Percentiles rank a stretch among this genome's conserved stretches.
Evolutionary conservation across 2,797 vertebrate genomes (phyloP).

Genomic region (Gambusia yucatana): DNA sequence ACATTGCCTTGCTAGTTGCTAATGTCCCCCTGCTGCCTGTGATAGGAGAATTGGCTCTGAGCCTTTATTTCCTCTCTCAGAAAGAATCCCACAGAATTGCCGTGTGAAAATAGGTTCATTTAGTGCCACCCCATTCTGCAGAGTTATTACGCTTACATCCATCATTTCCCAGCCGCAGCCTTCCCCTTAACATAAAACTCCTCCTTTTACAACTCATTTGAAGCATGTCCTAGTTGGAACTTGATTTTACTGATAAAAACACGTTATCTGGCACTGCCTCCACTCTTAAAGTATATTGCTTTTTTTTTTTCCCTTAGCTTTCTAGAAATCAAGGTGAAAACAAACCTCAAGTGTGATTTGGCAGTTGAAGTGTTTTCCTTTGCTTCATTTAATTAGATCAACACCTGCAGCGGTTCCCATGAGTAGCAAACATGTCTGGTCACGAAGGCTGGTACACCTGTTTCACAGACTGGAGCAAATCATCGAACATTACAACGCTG

Average conservation of each 20-base stretch:
- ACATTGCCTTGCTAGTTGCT: constrained; percentile 26
- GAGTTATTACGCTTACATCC: constrained; percentile 13
- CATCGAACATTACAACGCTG: not conserved
- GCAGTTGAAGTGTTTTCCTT: constrained; percentile 19
- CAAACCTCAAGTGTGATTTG: constrained; percentile 27
- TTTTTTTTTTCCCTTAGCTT: not conserved
- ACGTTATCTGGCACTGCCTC: not conserved
- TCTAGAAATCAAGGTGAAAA: constrained; percentile 13
- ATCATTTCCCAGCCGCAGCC: constrained; percentile 12
- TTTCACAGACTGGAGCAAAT: constrained; percentile 23
- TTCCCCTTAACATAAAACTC: not conserved
- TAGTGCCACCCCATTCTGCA: constrained; percentile 29
- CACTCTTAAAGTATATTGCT: not conserved
- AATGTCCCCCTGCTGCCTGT: constrained; percentile 41
- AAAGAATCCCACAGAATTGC: constrained; percentile 29
- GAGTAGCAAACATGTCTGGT: constrained; percentile 39
- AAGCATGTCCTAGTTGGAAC: not conserved
- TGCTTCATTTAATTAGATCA: constrained; percentile 20
- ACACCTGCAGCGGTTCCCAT: constrained; percentile 65
- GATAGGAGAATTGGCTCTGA: constrained; percentile 45
- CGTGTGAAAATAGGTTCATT: constrained; percentile 44
- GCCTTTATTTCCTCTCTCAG: constrained; percentile 32
- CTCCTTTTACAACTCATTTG: not conserved
- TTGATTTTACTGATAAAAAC: not conserved
- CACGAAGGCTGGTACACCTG: constrained; percentile 54